Evolutionary conservation across 2,888 invertebrate species (phyloP).

Genomic region (Melikaiella ostensackeni): DNA sequence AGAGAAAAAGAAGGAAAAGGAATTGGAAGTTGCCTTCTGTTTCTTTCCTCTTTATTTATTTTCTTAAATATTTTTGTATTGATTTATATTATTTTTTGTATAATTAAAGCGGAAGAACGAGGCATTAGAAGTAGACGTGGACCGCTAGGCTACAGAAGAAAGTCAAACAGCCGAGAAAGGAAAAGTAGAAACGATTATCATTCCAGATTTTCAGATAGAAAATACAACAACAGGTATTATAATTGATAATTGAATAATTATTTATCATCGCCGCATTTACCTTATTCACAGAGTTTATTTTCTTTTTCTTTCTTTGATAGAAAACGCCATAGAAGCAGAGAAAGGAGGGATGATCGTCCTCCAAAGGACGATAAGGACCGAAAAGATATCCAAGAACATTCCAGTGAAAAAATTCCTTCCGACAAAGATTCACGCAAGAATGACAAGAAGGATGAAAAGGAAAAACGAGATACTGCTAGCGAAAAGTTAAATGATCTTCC

Average conservation of each 20-base stretch:
- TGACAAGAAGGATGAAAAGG: conserved; percentile 53
- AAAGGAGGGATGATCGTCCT: conserved; percentile 58
- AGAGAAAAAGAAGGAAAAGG: too few species aligned
- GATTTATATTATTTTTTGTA: conserved; percentile 6
- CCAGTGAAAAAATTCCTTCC: conserved; percentile 43
- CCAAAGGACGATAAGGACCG: conserved; percentile 48
- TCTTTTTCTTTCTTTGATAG: conserved; percentile 44
- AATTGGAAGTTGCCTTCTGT: too few species aligned
- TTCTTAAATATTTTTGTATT: neutral
- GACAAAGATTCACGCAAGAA: conserved; percentile 47
- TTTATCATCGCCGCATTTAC: neutral
- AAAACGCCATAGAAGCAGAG: conserved; percentile 59
- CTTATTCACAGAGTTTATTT: neutral
- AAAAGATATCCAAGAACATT: conserved; percentile 49
- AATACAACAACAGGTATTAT: conserved; percentile 48
- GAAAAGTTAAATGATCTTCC: conserved; percentile 51
- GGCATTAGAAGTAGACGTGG: conserved; percentile 37
- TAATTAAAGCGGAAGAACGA: conserved; percentile 10
- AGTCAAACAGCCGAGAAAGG: conserved; percentile 50
- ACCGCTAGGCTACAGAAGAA: conserved; percentile 46
- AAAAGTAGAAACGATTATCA: conserved; percentile 43
- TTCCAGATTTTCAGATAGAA: conserved; percentile 51
- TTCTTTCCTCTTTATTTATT: too few species aligned
- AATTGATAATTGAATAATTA: neutral
- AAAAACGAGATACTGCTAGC: conserved; percentile 44